Base-by-base conservation (phyloP, 2,113 vertebrate genomes). In the Fulmarus glacialis region DNA sequence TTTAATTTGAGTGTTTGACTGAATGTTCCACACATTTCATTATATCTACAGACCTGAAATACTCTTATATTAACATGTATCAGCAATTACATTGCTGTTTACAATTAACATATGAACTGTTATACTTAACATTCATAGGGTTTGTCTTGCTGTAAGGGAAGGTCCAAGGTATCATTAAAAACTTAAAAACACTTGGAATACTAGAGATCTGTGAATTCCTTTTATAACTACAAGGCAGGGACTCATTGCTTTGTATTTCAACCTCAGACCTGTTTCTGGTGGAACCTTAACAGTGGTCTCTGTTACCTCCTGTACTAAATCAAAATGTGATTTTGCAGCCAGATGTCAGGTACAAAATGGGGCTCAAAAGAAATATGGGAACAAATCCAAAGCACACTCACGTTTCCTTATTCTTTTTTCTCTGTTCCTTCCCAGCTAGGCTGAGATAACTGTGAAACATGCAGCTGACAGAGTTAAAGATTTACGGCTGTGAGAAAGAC, bases 351-450 rank as follows among this genome's bases (percentile, higher is more conserved):
- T 93, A 80, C 45, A 93, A 92, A 90, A 83, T 23, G 56, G 40
- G 36, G 42, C 17, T 77, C 47, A 64, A 89, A 81, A 58, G 77
- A 95, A 92, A 90, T 50, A 95, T 0, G 27, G 90, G 92, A 94
- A 84, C 78, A 93, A 92, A 92, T 71, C 90, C 93, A 95, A 97
- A 87, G 67, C 64, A 91, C 63, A 43, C 10, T 94, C 52, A 45
- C 30, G 75, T 89, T 95, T 96, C 75, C 72, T 80, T 70, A 56
- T 62, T 89, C 15, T 89, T 90, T 93, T 93, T 83, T 6, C 15
- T 87, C 63, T 74, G 42, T 73, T 90, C 63, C 73, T 93, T 84
- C 75, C 67, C 58, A 83, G 55, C 30, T 78, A 64, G 43, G 18
- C 70, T 94, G 74, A 78, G 63, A 67, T 73, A 93, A 92, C 18